Percentiles rank a stretch among this genome's conserved stretches.
phyloP scores from a whole-genome alignment of 2,888 invertebrate species.

The Petrolisthes manimaculis region DNA sequence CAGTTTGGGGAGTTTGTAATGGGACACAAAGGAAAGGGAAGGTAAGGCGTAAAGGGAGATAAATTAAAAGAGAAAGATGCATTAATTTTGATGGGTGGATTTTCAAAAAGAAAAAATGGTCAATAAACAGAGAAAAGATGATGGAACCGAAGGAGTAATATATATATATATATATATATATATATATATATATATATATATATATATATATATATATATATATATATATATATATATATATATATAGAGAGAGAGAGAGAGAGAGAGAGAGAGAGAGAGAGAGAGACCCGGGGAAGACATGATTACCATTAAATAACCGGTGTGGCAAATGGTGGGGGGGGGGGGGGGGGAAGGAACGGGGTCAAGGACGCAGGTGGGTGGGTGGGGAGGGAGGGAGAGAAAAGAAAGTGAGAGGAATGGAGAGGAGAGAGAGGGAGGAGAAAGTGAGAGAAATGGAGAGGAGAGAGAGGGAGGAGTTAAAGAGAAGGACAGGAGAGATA shows the following conservation, averaged over 20 bases:
- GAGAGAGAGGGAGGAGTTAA: not conserved
- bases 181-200: conserved; percentile 5
- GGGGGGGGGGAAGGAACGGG: not conserved
- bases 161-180: too few relatives aligned
- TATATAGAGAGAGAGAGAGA: conserved; percentile 28
- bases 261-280: conserved; percentile 13
- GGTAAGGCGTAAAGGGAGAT: not conserved
- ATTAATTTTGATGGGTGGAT: not conserved
- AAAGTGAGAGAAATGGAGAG: not conserved
- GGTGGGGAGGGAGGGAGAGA: not conserved
- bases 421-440: not conserved
- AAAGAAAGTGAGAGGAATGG: not conserved
- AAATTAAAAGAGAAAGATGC: not conserved
- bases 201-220: conserved; percentile 6
- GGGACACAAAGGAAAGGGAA: not conserved
- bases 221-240: conserved; percentile 7
- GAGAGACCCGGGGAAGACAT: not conserved
- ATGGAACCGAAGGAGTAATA: not conserved
- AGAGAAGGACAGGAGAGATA: not conserved
- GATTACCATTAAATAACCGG: not conserved
- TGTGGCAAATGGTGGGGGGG: too few relatives aligned
- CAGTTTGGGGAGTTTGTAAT: too few relatives aligned
- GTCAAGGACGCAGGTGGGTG: not conserved
- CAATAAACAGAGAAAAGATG: not conserved
- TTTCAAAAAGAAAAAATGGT: not conserved